Base-by-base conservation (phyloP, 1,140 invertebrate genomes). In the Drosophila tani region DNA sequence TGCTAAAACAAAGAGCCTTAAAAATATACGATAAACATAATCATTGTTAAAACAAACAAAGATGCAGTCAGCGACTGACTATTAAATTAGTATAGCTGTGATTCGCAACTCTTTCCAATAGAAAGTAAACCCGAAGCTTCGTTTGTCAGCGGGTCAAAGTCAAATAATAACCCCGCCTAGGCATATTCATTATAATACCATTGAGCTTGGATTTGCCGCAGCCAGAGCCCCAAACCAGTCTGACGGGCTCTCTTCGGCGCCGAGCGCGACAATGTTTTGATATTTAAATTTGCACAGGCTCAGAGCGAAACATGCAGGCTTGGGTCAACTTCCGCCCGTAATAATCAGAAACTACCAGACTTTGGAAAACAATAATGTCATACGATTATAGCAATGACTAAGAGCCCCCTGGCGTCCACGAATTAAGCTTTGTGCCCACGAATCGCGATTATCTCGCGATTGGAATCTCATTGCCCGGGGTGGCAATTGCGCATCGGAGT, bases 11-110 rank as follows among this genome's bases (percentile, higher is more conserved):
- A 50, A 60, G 12, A 11, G 19, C 2, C 29, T 24, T n/a, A 38
- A 67, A 45, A 29, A 53, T 38, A 70, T 70, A n/a, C 47, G 29
- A n/a, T 29, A 49, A 45, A 63, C 27, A 49, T 21, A 49, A 56
- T 53, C 38, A 76, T 66, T 77, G 43, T 77, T 49, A 55, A 57
- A 74, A 57, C 50, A 75, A 73, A 75, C 63, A 76, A 77, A 76
- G 21, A 43, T 27, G 50, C 35, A 64, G 45, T 32, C 51, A 65
- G 43, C 38, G 27, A 32, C 12, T 66, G 46, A 7, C 47, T 50
- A 53, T 57, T 58, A 75, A 67, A 67, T 67, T 43, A 76, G 50
- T 59, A 53, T 40, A 35, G 49, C 38, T 24, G 19, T 12, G 43
- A 49, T 47, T 47, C 40, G 68, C 71, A n/a, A 45, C 71, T 66